Evolutionary conservation across 1,140 invertebrate genomes (phyloP), one percentile per base, ranked within the genome.

Genomic region (Meloidogyne floridensis): DNA sequence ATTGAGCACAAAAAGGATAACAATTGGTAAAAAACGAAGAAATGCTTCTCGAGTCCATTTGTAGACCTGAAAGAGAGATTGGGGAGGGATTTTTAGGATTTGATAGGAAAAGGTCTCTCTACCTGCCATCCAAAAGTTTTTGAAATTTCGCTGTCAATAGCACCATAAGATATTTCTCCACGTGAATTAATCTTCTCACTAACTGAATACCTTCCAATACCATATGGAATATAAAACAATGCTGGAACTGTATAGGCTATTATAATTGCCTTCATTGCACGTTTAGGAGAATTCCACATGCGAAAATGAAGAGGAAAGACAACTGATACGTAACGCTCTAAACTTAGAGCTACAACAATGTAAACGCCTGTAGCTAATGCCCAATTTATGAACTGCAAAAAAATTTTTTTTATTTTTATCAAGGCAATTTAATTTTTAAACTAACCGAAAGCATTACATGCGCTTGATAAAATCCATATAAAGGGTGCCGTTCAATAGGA

Each of bases 291-390:
- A 81, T 90, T 89, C 88, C 87, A 86, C 1, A 82, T 79, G 11
- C 87, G 86, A 76, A 89, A 89, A 72, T 90, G 87, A 75, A 89
- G 82, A 9, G 88, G 88, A 79, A 89, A 90, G 2, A 90, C 88
- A 65, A 89, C 88, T 8, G 85, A 89, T 5, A 89, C 83, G 75
- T 87, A 89, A 13, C 88, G 84, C 70, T 89, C 88, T 42, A 89
- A 72, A 20, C 83, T 86, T 53, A 89, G 71, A 8, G 89, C 89
- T 2, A 89, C 88, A 32, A 89, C 88, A 42, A 90, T 85, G 42
- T 82, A 87, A 51, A 89, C 86, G 8, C 88, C 88, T 7, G 88
- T 87, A 15, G 89, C 82, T 18, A 89, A 82, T 11, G 89, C 87
- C 87, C 86, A 90, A 76, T 89, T 89, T 69, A 89, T 89, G 51